Percentiles rank a stretch among this genome's conserved stretches.
These are phyloP conservation scores for Platysteira castanea DNA, from an alignment of 2,113 vertebrate genomes.

Conservation along the genomic window DNA sequence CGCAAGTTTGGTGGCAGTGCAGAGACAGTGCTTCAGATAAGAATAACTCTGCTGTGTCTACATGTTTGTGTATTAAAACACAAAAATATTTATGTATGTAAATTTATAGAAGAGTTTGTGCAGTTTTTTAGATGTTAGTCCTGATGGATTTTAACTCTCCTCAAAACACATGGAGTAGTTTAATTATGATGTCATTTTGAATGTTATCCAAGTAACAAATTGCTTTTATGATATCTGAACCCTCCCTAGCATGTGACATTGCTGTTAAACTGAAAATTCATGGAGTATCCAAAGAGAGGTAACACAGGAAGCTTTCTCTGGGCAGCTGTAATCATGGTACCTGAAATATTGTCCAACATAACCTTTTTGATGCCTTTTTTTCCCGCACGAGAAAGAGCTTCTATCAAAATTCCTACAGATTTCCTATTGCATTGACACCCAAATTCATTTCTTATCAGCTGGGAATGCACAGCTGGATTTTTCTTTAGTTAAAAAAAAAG, in stretches of 20 bases:
- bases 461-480: conserved; percentile 22
- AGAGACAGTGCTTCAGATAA: not conserved
- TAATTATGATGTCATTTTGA: not conserved
- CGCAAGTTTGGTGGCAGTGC: not conserved
- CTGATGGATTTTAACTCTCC: not conserved
- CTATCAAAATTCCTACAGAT: conserved; percentile 4
- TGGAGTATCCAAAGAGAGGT: not conserved
- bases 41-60: not conserved
- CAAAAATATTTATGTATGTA: not conserved
- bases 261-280: not conserved
- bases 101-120: not conserved
- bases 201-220: not conserved
- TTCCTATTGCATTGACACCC: not conserved
- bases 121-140: not conserved
- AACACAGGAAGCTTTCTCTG: not conserved
- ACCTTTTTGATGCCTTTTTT: not conserved
- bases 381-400: not conserved
- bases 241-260: not conserved
- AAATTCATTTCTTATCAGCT: conserved; percentile 28
- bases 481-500: not conserved
- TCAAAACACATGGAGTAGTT: not conserved
- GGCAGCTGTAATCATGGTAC: not conserved
- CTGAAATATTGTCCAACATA: not conserved
- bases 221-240: not conserved
- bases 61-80: not conserved